Percentiles rank a stretch among this genome's conserved stretches.
Evolutionary conservation across 2,113 vertebrate genomes (phyloP).

Genomic region (Carlito syrichta): DNA sequence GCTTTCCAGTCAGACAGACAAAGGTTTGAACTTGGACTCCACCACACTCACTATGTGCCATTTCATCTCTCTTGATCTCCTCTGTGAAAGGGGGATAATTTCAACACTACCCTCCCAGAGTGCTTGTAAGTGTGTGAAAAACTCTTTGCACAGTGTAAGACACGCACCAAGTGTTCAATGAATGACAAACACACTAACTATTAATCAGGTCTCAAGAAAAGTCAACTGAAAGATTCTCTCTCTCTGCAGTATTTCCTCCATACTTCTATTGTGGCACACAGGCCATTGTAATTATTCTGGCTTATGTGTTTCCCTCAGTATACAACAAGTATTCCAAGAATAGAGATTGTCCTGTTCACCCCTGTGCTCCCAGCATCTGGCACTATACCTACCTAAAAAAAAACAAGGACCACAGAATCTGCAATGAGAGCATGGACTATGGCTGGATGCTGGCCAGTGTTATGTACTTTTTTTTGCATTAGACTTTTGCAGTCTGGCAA

Average conservation of each 20-base stretch:
- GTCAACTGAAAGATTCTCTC: not conserved
- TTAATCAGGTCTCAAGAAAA: not conserved
- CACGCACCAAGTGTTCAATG: not conserved
- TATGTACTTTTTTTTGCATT: not conserved
- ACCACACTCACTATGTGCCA: not conserved
- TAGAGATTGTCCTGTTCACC: not conserved
- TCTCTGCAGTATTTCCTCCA: not conserved
- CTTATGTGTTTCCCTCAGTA: not conserved
- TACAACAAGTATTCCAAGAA: not conserved
- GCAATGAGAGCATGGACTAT: not conserved
- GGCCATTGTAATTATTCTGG: not conserved
- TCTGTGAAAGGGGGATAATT: not conserved
- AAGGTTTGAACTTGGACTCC: not conserved
- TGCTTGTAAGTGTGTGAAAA: not conserved
- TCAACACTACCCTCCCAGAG: not conserved
- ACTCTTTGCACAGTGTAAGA: not conserved
- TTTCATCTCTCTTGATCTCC: not conserved
- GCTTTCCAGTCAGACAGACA: not conserved
- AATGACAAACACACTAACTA: not conserved
- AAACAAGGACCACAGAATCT: not conserved
- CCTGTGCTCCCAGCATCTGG: not conserved
- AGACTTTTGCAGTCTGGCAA: not conserved
- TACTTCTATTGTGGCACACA: not conserved
- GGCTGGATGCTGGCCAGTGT: not conserved
- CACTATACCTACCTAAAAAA: not conserved